Base-by-base conservation (phyloP, 2,888 invertebrate genomes). In the Cryptocephalus primarius region DNA sequence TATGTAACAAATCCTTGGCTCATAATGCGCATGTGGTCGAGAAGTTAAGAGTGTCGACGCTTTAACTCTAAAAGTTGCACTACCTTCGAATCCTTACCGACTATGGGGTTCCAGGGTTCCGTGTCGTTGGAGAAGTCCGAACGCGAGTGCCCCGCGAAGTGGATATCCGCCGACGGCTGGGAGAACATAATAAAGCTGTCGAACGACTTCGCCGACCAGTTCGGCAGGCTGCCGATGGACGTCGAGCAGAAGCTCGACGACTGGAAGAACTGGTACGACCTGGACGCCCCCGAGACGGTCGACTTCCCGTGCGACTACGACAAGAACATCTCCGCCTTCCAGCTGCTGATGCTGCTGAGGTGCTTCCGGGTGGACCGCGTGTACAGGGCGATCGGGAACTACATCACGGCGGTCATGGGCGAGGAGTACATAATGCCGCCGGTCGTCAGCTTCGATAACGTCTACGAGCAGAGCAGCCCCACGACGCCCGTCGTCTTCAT, bases 401-500 rank as follows among this genome's bases (percentile, higher is more conserved):
- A 85, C 67, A 88, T 93, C 58, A 82, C 80, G 4, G 75, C 77
- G 56, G 80, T 80, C 8, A 88, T 93, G 87, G 90, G 90, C 39
- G 88, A 89, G 69, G 82, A 85, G 66, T 94, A 82, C 63, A 85
- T 93, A 49, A 90, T 88, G 43, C 90, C 94, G 12, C 92, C 93
- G 0, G 85, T 87, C 43, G 79, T 85, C 59, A 91, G 88, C 63
- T 80, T 90, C 58, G 84, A 88, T 53, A 78, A 80, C 60, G 88
- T 94, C 58, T 88, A 78, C 63, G 88, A 91, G 52, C 91, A 92
- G 66, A 89, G 89, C 47, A 80, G 83, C 1, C 81, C 88, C 1
- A 77, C 71, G 12, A 91, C 87, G 33, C 94, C 95, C 0, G 86
- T 95, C 2, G 86, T 94, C 55, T 95, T 96, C 64, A 88, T 95